phyloP scores from a whole-genome alignment of 1,140 invertebrate genomes.

The Pseudomyrmex gracilis region DNA sequence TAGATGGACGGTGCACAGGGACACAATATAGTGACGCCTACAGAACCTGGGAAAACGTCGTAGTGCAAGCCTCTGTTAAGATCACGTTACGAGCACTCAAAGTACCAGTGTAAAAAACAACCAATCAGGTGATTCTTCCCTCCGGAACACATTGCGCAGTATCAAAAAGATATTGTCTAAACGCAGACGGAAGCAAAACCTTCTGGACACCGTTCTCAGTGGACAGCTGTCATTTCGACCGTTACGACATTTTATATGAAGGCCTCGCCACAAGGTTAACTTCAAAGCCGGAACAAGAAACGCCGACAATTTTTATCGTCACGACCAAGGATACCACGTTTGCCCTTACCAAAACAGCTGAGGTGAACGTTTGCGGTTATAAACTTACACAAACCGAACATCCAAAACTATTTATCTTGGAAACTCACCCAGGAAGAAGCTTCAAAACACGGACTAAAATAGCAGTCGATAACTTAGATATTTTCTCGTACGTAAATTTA shows the following conservation, averaged over 20 bases:
- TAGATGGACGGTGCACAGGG: no score
- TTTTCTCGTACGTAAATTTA: no score
- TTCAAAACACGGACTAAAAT: no score
- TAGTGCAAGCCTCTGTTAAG: constrained; percentile 43
- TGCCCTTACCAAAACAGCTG: constrained; percentile 19
- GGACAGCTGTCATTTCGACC: constrained; percentile 54
- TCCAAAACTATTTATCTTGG: no score
- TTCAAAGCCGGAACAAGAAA: no score
- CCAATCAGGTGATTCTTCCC: constrained; percentile 25
- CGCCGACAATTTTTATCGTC: background rate
- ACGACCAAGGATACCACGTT: constrained; percentile 39
- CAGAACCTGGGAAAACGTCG: constrained; percentile 33
- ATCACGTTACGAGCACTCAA: constrained; percentile 42
- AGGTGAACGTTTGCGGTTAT: no score
- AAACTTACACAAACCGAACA: no score
- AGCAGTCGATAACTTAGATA: no score
- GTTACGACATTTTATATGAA: background rate
- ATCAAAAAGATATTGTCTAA: constrained; percentile 35
- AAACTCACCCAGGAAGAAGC: no score
- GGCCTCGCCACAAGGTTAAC: no score
- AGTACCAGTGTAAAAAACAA: constrained; percentile 41
- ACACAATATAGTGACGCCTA: background rate
- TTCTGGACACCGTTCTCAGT: constrained; percentile 55
- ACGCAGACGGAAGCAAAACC: constrained; percentile 17
- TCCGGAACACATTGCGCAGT: constrained; percentile 42